Conservation (phyloP, 2,888 invertebrate genomes). For the Parascotia fuliginaria region DNA sequence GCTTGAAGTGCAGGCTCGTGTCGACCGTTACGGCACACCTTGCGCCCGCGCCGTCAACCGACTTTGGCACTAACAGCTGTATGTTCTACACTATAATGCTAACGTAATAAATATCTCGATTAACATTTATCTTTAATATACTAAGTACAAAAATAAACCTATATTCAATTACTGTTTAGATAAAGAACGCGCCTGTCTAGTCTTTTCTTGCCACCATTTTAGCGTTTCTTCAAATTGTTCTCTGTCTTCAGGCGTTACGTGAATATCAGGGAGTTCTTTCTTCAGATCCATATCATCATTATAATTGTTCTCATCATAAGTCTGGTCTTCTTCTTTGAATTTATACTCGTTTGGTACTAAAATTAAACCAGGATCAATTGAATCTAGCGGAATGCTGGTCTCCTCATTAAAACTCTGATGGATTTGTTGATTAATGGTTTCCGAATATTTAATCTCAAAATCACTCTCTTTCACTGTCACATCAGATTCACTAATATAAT, state of each 20-base stretch:
- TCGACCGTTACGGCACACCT: conserved; percentile 80
- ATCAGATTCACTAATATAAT: conserved; percentile 74
- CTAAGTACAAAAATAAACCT: conserved; percentile 22
- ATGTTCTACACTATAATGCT: conserved; percentile 59
- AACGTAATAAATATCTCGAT: conserved; percentile 58
- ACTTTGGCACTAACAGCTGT: conserved; percentile 83
- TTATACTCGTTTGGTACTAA: conserved; percentile 65
- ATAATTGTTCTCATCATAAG: conserved; percentile 70
- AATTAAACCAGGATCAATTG: conserved; percentile 68
- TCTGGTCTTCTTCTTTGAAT: conserved; percentile 66
- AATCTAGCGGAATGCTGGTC: conserved; percentile 57
- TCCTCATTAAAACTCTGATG: conserved; percentile 57
- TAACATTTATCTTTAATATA: conserved; percentile 37
- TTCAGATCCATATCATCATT: conserved; percentile 80
- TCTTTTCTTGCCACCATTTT: conserved; percentile 84
- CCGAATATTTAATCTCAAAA: conserved; percentile 81
- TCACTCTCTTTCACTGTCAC: conserved; percentile 69
- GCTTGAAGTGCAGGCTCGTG: conserved; percentile 48
- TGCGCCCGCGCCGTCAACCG: conserved; percentile 69
- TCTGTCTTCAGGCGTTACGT: conserved; percentile 79
- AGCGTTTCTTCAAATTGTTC: conserved; percentile 81
- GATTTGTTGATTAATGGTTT: conserved; percentile 69
- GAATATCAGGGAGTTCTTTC: conserved; percentile 78
- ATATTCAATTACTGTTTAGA: conserved; percentile 44
- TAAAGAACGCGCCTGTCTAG: conserved; percentile 64